Percentiles rank a stretch among this genome's conserved stretches.
Conservation (phyloP, 2,888 invertebrate species). For the Apoda limacodes region DNA sequence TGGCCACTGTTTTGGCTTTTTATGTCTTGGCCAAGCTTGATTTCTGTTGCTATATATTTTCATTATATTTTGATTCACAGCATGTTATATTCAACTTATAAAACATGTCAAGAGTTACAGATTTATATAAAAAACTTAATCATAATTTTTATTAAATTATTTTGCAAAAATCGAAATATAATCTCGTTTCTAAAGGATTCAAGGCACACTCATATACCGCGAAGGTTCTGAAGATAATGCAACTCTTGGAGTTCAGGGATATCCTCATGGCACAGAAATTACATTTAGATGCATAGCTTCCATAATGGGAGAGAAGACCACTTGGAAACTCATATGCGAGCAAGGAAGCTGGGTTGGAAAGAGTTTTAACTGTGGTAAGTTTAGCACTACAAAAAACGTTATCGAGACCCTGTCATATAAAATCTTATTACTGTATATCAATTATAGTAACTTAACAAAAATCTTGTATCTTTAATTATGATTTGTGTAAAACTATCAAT, state of each 20-base stretch:
- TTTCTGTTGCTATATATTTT: slow-evolving; percentile 39
- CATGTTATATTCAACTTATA: too few relatives aligned
- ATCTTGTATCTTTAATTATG: too few relatives aligned
- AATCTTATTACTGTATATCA: too few relatives aligned
- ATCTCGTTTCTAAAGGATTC: slow-evolving; percentile 61
- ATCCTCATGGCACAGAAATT: slow-evolving; percentile 85
- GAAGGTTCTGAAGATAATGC: slow-evolving; percentile 77
- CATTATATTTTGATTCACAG: not conserved
- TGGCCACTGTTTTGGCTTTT: slow-evolving; percentile 56
- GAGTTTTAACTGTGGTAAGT: slow-evolving; percentile 81
- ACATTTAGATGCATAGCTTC: slow-evolving; percentile 86
- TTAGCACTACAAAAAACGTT: not conserved
- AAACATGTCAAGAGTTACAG: too few relatives aligned
- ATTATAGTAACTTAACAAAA: too few relatives aligned
- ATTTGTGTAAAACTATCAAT: too few relatives aligned
- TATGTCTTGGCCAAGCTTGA: slow-evolving; percentile 61
- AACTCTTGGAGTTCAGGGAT: slow-evolving; percentile 73
- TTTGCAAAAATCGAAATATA: slow-evolving; percentile 1
- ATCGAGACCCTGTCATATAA: not conserved
- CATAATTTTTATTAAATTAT: slow-evolving; percentile 3
- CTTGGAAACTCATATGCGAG: slow-evolving; percentile 88
- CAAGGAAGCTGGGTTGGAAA: slow-evolving; percentile 88
- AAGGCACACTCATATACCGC: slow-evolving; percentile 81
- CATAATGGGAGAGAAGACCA: slow-evolving; percentile 83
- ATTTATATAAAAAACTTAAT: not conserved